Percentiles rank a stretch among this genome's conserved stretches.
Evolutionary conservation across 2,888 invertebrate species (phyloP).

Genomic region (Pycnomerus fuliginosus): DNA sequence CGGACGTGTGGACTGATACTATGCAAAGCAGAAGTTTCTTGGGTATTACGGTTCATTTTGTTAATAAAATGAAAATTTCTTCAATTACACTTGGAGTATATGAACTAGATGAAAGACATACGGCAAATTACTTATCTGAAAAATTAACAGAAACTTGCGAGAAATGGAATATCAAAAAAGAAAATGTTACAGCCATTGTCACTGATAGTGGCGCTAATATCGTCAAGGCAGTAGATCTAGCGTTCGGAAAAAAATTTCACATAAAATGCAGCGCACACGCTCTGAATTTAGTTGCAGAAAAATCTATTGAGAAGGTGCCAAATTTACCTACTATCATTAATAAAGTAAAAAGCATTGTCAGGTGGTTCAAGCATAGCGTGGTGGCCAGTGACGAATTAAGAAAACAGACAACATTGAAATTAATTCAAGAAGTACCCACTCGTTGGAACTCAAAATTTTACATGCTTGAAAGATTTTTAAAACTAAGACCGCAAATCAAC

Average conservation of each 20-base stretch:
- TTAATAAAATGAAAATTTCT: background rate
- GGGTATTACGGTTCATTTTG: background rate
- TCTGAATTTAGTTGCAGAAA: conserved; percentile 13
- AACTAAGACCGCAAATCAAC: conserved; percentile 18
- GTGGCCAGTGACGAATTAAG: conserved; percentile 1
- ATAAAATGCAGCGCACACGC: conserved; percentile 18
- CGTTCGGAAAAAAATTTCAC: conserved; percentile 13
- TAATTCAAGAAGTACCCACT: conserved; percentile 5
- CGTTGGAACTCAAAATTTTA: conserved; percentile 9
- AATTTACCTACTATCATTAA: conserved; percentile 1
- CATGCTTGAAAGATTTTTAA: conserved; percentile 9
- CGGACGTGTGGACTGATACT: background rate
- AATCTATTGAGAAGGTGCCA: conserved; percentile 4
- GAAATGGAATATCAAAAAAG: conserved; percentile 11
- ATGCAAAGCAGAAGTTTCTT: background rate
- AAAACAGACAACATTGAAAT: background rate
- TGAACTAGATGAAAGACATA: conserved; percentile 6
- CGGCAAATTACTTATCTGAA: conserved; percentile 4
- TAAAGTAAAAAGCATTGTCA: conserved; percentile 2
- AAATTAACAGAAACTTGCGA: conserved; percentile 5
- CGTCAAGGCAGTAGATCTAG: conserved; percentile 13
- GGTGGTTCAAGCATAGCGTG: conserved; percentile 6
- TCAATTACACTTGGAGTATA: conserved; percentile 2
- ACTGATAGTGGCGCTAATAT: conserved; percentile 20
- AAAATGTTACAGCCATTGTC: conserved; percentile 11